Conservation (phyloP, 2,888 invertebrate species). For the Drosophila aldrichi region DNA sequence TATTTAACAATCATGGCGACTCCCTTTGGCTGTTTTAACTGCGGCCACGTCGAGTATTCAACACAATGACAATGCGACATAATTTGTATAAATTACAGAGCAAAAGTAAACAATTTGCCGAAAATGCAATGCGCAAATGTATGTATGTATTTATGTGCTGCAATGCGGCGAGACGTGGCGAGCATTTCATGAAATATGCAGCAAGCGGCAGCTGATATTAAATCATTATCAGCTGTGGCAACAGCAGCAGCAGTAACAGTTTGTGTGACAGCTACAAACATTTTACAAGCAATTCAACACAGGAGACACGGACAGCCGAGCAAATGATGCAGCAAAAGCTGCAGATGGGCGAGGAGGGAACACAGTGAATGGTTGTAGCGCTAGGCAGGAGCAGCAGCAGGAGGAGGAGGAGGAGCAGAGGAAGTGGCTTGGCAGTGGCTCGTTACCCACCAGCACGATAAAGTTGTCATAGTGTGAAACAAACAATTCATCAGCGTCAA, state of each 20-base stretch:
- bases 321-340: slow-evolving; percentile 63
- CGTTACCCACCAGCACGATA: slow-evolving; percentile 56
- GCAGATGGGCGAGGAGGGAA: neutral
- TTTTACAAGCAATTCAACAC: slow-evolving; percentile 72
- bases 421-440: slow-evolving; percentile 7
- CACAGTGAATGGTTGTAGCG: slow-evolving; percentile 8
- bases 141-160: slow-evolving; percentile 34
- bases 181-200: slow-evolving; percentile 56
- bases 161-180: slow-evolving; percentile 52
- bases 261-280: slow-evolving; percentile 61
- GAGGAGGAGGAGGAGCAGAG: neutral
- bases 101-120: slow-evolving; percentile 35
- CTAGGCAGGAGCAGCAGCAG: slow-evolving; percentile 3
- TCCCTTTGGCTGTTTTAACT: neutral
- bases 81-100: slow-evolving; percentile 45
- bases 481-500: slow-evolving; percentile 80
- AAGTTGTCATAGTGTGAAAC: slow-evolving; percentile 79
- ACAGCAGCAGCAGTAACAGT: slow-evolving; percentile 24
- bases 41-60: slow-evolving; percentile 12
- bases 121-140: slow-evolving; percentile 30
- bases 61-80: slow-evolving; percentile 42
- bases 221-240: slow-evolving; percentile 57
- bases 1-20: neutral
- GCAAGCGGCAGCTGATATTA: slow-evolving; percentile 47
- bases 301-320: slow-evolving; percentile 44